These are phyloP conservation scores for Gobiocypris rarus DNA, from an alignment of 2,113 vertebrate species.

Conservation along the genomic window DNA sequence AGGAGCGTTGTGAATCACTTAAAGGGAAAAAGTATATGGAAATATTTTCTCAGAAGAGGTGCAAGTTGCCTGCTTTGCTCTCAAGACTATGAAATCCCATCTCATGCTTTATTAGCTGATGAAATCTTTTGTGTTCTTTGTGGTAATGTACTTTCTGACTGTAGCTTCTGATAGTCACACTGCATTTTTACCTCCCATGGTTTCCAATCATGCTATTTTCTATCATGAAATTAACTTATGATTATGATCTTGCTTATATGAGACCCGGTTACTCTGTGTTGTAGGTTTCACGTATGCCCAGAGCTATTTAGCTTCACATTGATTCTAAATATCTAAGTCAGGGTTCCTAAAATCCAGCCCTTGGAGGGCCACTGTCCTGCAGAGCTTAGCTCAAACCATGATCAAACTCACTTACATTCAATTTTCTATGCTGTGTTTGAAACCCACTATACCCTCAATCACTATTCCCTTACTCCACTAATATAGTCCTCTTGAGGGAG, in stretches of 20 bases:
- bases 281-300: neutral
- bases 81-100: slow-evolving; percentile 39
- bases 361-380: too few species aligned
- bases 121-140: slow-evolving; percentile 29
- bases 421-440: too few species aligned
- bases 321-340: neutral
- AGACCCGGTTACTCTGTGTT: neutral
- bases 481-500: too few species aligned
- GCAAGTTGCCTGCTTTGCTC: slow-evolving; percentile 1
- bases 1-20: neutral
- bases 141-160: neutral
- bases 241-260: neutral
- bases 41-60: neutral
- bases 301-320: neutral
- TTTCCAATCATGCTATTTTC: slow-evolving; percentile 7
- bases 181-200: neutral
- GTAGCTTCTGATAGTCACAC: slow-evolving; percentile 7
- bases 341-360: too few species aligned
- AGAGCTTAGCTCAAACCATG: too few species aligned
- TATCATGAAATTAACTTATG: neutral
- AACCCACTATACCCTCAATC: too few species aligned
- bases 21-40: neutral
- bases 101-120: slow-evolving; percentile 36
- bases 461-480: too few species aligned
- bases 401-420: too few species aligned